Evolutionary conservation across 2,797 vertebrate species (phyloP).

Genomic region (Falco peregrinus): DNA sequence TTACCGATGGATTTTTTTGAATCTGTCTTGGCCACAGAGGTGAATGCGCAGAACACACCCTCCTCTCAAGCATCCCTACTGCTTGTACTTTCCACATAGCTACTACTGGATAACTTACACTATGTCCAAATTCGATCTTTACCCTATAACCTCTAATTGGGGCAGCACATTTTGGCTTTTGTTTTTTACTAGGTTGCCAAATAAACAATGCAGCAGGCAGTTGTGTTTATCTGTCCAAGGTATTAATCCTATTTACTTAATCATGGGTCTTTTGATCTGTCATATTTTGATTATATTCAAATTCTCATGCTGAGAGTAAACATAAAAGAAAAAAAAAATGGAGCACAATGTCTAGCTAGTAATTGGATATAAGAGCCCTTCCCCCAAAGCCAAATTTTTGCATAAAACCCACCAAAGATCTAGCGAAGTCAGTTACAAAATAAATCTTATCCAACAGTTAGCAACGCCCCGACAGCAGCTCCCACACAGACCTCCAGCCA

Average conservation of each 20-base stretch:
- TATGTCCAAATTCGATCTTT: neutral
- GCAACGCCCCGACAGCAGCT: accelerated
- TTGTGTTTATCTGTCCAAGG: neutral
- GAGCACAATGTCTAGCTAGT: neutral
- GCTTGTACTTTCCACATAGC: neutral
- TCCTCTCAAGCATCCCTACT: neutral
- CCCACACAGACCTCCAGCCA: neutral
- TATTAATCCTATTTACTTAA: neutral
- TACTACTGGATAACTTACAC: neutral
- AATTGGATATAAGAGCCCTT: neutral
- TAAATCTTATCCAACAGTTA: neutral
- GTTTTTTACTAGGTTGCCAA: neutral
- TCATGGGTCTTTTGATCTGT: neutral
- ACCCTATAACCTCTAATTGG: neutral
- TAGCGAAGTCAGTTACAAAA: neutral
- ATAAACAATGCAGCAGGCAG: neutral
- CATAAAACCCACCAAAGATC: neutral
- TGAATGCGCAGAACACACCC: neutral
- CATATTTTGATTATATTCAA: neutral
- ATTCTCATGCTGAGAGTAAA: neutral
- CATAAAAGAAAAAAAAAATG: neutral
- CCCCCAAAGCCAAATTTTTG: neutral
- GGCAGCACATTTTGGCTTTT: neutral
- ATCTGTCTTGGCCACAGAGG: neutral
- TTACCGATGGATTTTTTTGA: neutral